Base-by-base conservation (phyloP, 2,888 invertebrate genomes). In the Lepidonotus clava region DNA sequence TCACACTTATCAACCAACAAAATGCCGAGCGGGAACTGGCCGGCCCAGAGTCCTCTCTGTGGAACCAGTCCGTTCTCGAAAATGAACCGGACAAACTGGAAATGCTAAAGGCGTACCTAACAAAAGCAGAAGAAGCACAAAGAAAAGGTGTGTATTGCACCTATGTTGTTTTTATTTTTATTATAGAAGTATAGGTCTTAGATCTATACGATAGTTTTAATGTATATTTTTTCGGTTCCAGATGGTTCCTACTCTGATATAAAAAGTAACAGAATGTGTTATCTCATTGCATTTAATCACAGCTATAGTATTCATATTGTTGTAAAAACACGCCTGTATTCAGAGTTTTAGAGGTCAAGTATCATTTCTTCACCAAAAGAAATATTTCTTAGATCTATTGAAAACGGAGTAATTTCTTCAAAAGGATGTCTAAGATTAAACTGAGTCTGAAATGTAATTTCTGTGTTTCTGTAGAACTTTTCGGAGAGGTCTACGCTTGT, bases 31-130 rank as follows among this genome's bases (percentile, higher is more conserved):
- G 94, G 71, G 89, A 90, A 18, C 87, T 86, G 51, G 93, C 93
- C 24, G 94, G 94, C 5, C 93, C 92, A 24, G 94, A 94, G 87
- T 94, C 94, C 11, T 86, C 92, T 36, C 90, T 93, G 87, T 94
- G 94, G 94, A 91, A 89, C 71, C 90, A 92, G 89, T 89, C 89
- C 32, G 89, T 93, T 88, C 89, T 94, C 32, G 90, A 92, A 84
- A 92, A 93, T 87, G 91, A 94, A 88, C 91, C 91, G 83, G 93
- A 93, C 40, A 93, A 94, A 89, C 89, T 94, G 76, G 91, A 92
- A 66, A 91, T 90, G 88, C 89, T 94, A 80, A 93, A 92, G 89
- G 85, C 89, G 53, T 90, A 92, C 88, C 90, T 94, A 6, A 92
- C 92, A 21, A 89, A 90, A 87, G 93, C 93, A 0, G 94, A 94